Percentiles rank a stretch among this genome's conserved stretches.
phyloP scores from a whole-genome alignment of 2,888 invertebrate species.

The Atrina japonica region DNA sequence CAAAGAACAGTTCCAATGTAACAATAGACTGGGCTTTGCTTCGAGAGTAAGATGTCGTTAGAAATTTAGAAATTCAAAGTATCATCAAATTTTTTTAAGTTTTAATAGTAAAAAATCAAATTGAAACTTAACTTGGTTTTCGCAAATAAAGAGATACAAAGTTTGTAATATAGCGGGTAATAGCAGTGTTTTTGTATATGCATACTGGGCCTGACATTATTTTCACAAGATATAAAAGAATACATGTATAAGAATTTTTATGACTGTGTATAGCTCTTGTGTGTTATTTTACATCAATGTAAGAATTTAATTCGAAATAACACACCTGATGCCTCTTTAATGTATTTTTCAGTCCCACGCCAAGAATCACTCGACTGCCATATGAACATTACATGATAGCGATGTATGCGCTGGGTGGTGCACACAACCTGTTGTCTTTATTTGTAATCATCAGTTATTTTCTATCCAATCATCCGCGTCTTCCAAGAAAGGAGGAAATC shows the following conservation, averaged over 20 bases:
- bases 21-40: slow-evolving; percentile 42
- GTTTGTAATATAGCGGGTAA: too few relatives aligned
- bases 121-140: too few relatives aligned
- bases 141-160: too few relatives aligned
- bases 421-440: slow-evolving; percentile 76
- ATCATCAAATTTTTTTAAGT: neutral
- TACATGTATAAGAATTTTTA: too few relatives aligned
- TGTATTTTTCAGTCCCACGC: slow-evolving; percentile 72
- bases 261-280: too few relatives aligned
- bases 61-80: neutral
- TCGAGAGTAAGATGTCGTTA: slow-evolving; percentile 53
- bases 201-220: too few relatives aligned
- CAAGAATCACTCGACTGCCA: slow-evolving; percentile 59
- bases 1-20: slow-evolving; percentile 39
- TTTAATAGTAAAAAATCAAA: too few relatives aligned
- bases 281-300: too few relatives aligned
- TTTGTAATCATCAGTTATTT: slow-evolving; percentile 79
- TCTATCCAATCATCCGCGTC: slow-evolving; percentile 78
- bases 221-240: too few relatives aligned
- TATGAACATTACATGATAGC: slow-evolving; percentile 61
- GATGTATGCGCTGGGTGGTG: slow-evolving; percentile 72
- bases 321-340: too few relatives aligned
- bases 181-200: too few relatives aligned
- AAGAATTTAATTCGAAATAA: too few relatives aligned
- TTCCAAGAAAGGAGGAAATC: slow-evolving; percentile 70